Conservation (phyloP, 2,888 invertebrate genomes). For the Perdita meconis region DNA sequence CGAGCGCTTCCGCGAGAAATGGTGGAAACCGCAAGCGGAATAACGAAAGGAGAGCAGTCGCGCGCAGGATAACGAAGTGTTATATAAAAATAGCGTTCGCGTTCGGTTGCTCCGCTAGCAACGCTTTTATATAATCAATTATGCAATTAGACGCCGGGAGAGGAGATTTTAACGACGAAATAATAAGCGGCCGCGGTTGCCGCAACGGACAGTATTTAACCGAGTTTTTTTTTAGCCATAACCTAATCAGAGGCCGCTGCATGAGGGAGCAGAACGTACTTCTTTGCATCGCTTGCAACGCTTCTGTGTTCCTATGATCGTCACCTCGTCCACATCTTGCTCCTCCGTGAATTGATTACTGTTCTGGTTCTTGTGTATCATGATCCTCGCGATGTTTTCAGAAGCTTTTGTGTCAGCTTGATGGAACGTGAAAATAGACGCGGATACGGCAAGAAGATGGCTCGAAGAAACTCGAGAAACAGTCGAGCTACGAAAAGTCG, state of each 20-base stretch:
- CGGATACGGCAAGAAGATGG: no score
- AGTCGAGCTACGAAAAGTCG: no score
- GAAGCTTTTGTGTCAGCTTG: background rate
- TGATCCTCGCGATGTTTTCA: background rate
- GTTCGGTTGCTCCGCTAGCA: background rate
- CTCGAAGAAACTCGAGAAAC: constrained; percentile 25
- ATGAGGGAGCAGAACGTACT: constrained; percentile 35
- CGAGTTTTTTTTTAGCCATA: constrained; percentile 13
- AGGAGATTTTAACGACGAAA: constrained; percentile 30
- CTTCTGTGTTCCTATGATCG: constrained; percentile 46
- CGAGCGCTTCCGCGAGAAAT: constrained; percentile 52
- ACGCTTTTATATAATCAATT: constrained; percentile 48
- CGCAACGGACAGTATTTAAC: background rate
- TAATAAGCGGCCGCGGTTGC: constrained; percentile 8
- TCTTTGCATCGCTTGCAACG: constrained; percentile 52
- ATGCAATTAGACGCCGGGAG: constrained; percentile 35
- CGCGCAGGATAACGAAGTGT: constrained; percentile 25
- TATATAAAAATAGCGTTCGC: constrained; percentile 24
- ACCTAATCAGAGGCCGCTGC: constrained; percentile 1
- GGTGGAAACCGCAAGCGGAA: constrained; percentile 13
- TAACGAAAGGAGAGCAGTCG: constrained; percentile 10
- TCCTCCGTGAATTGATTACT: background rate
- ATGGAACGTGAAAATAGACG: background rate
- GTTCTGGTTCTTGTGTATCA: background rate
- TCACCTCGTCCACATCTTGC: constrained; percentile 33